phyloP scores from a whole-genome alignment of 92 coral and sea anemone species.

The Actinernus sp. region DNA sequence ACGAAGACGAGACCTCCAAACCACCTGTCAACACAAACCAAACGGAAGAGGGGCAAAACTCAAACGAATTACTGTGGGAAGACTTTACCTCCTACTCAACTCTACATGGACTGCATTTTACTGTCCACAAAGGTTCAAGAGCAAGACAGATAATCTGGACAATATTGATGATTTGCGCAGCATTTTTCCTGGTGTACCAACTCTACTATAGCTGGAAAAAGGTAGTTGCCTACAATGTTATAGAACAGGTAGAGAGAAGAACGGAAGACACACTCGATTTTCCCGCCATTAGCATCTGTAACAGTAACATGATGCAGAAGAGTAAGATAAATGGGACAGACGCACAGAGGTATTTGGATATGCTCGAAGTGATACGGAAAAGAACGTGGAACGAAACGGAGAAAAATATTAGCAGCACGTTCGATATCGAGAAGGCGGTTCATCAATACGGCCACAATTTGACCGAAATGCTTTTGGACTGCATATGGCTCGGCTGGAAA shows the following conservation, averaged over 20 bases:
- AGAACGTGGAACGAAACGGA: neutral
- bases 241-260: constrained; percentile 18
- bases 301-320: constrained; percentile 66
- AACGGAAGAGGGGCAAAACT: no score
- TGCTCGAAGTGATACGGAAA: constrained; percentile 5
- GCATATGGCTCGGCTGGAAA: constrained; percentile 3
- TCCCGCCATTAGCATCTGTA: constrained; percentile 78
- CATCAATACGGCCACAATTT: constrained; percentile 34
- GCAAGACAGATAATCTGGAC: constrained; percentile 59
- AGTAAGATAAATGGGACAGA: constrained; percentile 66
- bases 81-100: constrained; percentile 71
- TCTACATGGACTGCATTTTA: constrained; percentile 72
- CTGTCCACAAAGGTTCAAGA: constrained; percentile 22
- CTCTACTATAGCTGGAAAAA: constrained; percentile 33
- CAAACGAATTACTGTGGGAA: no score
- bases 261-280: constrained; percentile 16
- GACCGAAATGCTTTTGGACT: constrained; percentile 35
- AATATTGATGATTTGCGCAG: constrained; percentile 27
- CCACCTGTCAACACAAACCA: no score
- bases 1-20: no score
- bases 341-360: constrained; percentile 73
- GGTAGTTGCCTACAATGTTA: constrained; percentile 13
- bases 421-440: constrained; percentile 47
- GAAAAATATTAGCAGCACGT: no score
- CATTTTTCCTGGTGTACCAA: constrained; percentile 35